Conservation (phyloP, 2,888 invertebrate genomes). For the Limnephilus marmoratus region DNA sequence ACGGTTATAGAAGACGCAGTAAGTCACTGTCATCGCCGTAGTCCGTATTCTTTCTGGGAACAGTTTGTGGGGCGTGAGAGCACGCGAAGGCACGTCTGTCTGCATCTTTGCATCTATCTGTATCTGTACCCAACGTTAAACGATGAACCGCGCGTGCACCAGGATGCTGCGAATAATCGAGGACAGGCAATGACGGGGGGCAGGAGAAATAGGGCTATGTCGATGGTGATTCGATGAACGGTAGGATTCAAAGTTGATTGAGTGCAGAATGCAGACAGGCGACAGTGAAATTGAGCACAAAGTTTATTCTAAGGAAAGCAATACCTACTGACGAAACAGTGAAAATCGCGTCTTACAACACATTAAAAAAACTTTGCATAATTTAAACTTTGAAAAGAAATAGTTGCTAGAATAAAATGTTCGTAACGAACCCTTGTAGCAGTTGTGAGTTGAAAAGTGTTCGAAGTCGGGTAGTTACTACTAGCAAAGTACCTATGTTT, state of each 20-base stretch:
- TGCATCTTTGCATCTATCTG: not conserved
- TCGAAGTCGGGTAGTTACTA: no score
- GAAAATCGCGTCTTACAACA: no score
- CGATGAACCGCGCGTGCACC: not conserved
- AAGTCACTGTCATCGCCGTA: not conserved
- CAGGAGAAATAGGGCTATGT: not conserved
- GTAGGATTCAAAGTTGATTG: not conserved
- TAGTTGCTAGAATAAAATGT: no score
- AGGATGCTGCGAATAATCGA: slow-evolving; percentile 3
- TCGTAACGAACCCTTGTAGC: no score
- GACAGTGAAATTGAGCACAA: not conserved
- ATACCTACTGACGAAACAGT: not conserved
- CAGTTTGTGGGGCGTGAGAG: slow-evolving; percentile 33
- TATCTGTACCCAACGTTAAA: not conserved
- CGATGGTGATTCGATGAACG: not conserved
- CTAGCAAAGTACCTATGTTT: no score
- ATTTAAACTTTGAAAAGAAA: no score
- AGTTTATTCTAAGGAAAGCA: not conserved
- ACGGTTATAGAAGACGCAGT: slow-evolving; percentile 15
- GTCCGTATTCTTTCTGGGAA: slow-evolving; percentile 35
- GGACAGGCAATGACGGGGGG: not conserved
- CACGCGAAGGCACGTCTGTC: slow-evolving; percentile 7
- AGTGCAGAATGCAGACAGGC: not conserved
- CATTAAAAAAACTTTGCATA: no score
- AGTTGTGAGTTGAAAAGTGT: no score